Conservation (phyloP, 2,113 vertebrate genomes). For the Felis chaus region DNA sequence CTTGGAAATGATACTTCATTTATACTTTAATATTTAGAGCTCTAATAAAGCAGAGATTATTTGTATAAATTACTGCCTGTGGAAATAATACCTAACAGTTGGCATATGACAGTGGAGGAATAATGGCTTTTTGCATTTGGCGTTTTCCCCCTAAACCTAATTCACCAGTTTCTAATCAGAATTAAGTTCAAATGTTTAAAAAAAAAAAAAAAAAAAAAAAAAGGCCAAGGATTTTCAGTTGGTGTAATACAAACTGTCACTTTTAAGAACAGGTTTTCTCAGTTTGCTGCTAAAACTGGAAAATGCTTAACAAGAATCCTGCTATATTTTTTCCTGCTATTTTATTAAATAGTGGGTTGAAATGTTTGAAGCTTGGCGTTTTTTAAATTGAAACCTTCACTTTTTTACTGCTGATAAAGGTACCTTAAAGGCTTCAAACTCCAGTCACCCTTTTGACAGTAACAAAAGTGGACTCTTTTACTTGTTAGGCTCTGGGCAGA, state of each 20-base stretch:
- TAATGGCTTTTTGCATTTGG: neutral
- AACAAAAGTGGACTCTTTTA: neutral
- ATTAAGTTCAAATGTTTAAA: slow-evolving; percentile 11
- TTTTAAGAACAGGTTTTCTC: slow-evolving; percentile 30
- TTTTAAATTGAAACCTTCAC: neutral
- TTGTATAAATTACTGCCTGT: slow-evolving; percentile 34
- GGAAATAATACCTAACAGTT: slow-evolving; percentile 19
- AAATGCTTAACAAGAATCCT: neutral
- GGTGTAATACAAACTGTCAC: neutral
- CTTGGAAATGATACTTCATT: slow-evolving; percentile 36
- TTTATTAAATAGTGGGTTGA: slow-evolving; percentile 18
- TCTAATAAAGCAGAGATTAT: slow-evolving; percentile 54
- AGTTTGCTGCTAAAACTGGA: slow-evolving; percentile 3
- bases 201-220: neutral
- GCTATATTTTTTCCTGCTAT: neutral
- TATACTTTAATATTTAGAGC: slow-evolving; percentile 13
- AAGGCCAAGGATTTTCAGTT: slow-evolving; percentile 47
- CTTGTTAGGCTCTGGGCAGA: neutral
- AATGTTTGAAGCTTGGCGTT: neutral
- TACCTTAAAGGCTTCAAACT: neutral
- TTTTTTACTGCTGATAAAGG: neutral
- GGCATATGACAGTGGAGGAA: neutral
- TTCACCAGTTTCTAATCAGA: slow-evolving; percentile 33
- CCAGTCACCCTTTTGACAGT: neutral
- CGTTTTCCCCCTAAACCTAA: neutral